phyloP scores from a whole-genome alignment of 2,888 invertebrate genomes.

The Eumerus sabulonum region DNA sequence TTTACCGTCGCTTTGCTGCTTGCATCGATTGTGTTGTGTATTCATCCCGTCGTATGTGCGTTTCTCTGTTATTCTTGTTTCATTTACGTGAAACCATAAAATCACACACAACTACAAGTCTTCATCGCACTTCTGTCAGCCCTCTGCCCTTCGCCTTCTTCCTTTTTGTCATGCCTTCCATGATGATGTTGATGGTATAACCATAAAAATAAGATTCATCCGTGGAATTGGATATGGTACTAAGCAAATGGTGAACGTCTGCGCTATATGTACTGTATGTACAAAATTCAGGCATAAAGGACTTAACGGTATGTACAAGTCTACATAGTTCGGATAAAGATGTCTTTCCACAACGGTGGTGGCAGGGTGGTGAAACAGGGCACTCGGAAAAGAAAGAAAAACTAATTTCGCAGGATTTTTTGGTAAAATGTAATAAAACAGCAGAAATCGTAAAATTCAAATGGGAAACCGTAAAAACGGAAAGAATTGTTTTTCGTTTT shows the following conservation, averaged over 20 bases:
- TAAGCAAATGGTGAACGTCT: slow-evolving; percentile 14
- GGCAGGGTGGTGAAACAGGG: neutral
- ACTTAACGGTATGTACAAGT: no score
- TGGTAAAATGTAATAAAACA: slow-evolving; percentile 34
- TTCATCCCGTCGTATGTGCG: no score
- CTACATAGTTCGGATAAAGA: no score
- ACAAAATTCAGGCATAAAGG: no score
- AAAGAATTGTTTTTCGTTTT: neutral
- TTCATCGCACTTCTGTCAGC: no score
- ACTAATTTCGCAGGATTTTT: slow-evolving; percentile 42
- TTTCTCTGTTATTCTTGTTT: slow-evolving; percentile 22
- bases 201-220: slow-evolving; percentile 61
- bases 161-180: no score
- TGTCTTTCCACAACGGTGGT: slow-evolving; percentile 1
- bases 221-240: slow-evolving; percentile 52
- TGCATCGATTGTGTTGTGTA: slow-evolving; percentile 6
- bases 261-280: no score
- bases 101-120: slow-evolving; percentile 34
- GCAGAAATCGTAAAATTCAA: slow-evolving; percentile 56
- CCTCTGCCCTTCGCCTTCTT: no score
- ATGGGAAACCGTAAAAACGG: slow-evolving; percentile 32
- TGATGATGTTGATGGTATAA: slow-evolving; percentile 43
- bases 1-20: neutral
- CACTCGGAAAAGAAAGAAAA: slow-evolving; percentile 25
- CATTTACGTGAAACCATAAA: slow-evolving; percentile 47